Conservation (phyloP, 2,797 vertebrate genomes). For the Simalia tracyae region DNA sequence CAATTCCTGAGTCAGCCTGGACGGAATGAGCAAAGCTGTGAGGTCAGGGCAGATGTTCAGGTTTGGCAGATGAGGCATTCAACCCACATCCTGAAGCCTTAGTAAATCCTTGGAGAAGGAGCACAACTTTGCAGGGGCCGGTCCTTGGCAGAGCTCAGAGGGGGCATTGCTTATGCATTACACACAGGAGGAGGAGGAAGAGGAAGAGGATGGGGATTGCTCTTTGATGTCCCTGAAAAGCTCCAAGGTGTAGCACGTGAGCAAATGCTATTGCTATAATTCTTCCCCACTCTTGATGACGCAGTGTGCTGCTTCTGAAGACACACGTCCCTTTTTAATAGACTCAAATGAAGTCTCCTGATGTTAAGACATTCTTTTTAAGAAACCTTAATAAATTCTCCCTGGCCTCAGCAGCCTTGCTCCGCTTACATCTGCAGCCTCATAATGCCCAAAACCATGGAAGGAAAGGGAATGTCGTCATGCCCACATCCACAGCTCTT, state of each 20-base stretch:
- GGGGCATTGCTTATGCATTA: neutral
- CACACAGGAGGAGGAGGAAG: neutral
- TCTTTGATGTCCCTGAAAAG: neutral
- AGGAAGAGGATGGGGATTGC: neutral
- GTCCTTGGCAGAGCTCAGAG: too few species aligned
- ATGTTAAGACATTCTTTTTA: too few species aligned
- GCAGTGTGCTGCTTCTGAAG: neutral
- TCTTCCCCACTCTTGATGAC: neutral
- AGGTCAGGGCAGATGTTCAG: neutral
- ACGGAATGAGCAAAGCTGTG: neutral
- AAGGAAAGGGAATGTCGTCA: too few species aligned
- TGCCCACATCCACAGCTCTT: too few species aligned
- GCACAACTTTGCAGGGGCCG: neutral
- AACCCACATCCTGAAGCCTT: neutral
- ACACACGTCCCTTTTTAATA: too few species aligned
- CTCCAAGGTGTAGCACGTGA: neutral
- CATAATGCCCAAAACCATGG: too few species aligned
- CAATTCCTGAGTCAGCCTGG: slow-evolving; percentile 4
- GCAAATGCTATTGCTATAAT: neutral
- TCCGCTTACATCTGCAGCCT: too few species aligned
- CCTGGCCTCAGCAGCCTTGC: too few species aligned
- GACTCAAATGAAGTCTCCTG: too few species aligned
- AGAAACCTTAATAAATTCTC: too few species aligned
- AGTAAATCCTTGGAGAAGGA: neutral
- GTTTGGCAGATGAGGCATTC: neutral